Percentiles rank a stretch among this genome's conserved stretches.
Conservation (phyloP, 2,113 vertebrate genomes). For the Phaethornis superciliosus region DNA sequence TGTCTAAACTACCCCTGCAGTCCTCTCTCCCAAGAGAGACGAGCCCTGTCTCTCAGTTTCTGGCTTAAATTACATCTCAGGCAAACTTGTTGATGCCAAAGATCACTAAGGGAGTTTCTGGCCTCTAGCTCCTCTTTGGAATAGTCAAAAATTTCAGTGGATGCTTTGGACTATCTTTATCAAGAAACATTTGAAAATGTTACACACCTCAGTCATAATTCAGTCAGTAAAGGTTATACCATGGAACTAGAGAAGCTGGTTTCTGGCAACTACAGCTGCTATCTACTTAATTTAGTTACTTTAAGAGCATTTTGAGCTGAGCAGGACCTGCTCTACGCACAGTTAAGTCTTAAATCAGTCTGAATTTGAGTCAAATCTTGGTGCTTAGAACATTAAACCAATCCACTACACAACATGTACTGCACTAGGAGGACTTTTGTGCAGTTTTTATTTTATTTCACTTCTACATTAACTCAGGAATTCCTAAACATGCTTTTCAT, state of each 20-base stretch:
- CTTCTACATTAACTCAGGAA: not conserved
- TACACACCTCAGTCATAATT: not conserved
- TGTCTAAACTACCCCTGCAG: not conserved
- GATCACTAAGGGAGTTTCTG: not conserved
- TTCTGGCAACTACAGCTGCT: not conserved
- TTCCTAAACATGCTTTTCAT: not conserved
- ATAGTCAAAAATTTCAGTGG: not conserved
- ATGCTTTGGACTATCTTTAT: not conserved
- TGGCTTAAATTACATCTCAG: not conserved
- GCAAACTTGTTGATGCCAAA: not conserved
- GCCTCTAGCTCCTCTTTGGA: not conserved
- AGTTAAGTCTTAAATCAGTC: not conserved
- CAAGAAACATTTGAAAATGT: not conserved
- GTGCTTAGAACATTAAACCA: constrained; percentile 11
- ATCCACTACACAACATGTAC: not conserved
- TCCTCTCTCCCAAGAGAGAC: not conserved
- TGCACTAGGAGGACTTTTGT: not conserved
- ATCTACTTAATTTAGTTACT: not conserved
- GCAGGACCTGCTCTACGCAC: not conserved
- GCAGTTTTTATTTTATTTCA: not conserved
- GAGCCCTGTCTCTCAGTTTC: not conserved
- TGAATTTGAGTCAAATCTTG: not conserved
- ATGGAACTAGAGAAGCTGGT: not conserved
- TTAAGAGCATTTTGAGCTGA: constrained; percentile 23
- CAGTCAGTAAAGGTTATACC: not conserved